Base-by-base conservation (phyloP, 1,140 invertebrate genomes). In the Streblospio benedicti region DNA sequence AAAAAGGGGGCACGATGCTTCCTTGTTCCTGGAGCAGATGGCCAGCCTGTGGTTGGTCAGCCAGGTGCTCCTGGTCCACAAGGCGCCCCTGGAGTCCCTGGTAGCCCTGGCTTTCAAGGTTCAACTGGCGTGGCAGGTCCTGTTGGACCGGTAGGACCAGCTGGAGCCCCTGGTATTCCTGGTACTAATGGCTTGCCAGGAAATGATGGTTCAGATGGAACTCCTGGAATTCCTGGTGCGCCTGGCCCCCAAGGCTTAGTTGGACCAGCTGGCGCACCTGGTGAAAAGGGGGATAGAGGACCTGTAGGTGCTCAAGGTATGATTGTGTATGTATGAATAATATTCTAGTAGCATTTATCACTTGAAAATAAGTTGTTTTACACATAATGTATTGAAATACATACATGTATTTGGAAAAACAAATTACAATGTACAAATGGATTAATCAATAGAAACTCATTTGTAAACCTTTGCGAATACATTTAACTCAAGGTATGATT, bases 101-200 rank as follows among this genome's bases (percentile, higher is more conserved):
- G 55, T 45, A 35, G 20, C 25, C 23, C 35, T n/a, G 55, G 55
- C 23, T 27, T 27, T 31, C 33, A 20, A 57, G 55, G 55, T n/a
- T 18, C 33, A 23, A 35, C 55, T 49, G 55, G 28, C 6, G 23
- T 14, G 9, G 35, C 18, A 16, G 55, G 55, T n/a, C 28, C 23
- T 20, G 38, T 23, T 44, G 55, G 55, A n/a, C 20, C n/a, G 1
- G 33, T 35, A 12, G 55, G 55, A 57, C 47, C 20, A 23, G 25
- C 38, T 50, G 55, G 55, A 27, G 14, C 33, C 25, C 3, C 41
- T 25, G 55, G 55, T 44, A 18, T 25, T 14, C 18, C 55, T 45
- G 55, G 55, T 14, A 3, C 41, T 20, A 14, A 20, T 23, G 55
- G 55, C 27, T 4, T 23, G 16, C 43, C 30, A 44, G 55, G 55